Base-by-base conservation (phyloP, 2,113 vertebrate genomes). In the Ptychochromis oligacanthus region DNA sequence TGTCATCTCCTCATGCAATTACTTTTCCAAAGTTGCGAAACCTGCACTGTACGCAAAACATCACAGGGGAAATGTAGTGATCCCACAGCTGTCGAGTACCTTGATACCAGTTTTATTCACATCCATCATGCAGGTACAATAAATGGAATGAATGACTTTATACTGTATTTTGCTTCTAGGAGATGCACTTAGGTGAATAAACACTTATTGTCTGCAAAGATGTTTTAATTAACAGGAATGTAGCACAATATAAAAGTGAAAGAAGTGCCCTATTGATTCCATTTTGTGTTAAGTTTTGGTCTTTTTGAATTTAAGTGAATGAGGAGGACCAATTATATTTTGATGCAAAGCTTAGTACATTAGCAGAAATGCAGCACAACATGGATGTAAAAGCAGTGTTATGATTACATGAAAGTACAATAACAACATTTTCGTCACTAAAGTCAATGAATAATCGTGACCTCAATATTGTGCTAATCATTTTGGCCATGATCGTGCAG, bases 241-340 rank as follows among this genome's bases (percentile, higher is more conserved):
- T 26, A 36, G 34, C 5, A 36, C 34, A 36, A 36, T 36, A 6
- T 36, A 65, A 65, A 1, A 43, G 0, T 38, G 10, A 65, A 43
- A 65, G 2, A 15, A 43, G 13, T 26, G 0, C n/a, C 24, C 62
- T 0, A n/a, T 65, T 65, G 24, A 17, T 43, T 65, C 20, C 43
- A 65, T 43, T 65, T 65, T 24, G 62, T 6, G 43, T 10, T 65
- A 65, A 13, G 0, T 24, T 65, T 65, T 65, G n/a, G 38, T 6
- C 24, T 24, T 65, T 24, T 65, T 49, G 40, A 70, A 20, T 43
- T 26, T 43, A 65, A n/a, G 1, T 65, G 62, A 65, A 28, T 49
- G 20, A 70, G 0, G 10, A 70, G 24, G 0, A 70, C 2, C 17
- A 7, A 31, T 70, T 52, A 31, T 14, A 46, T 46, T 46, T 15